These are phyloP conservation scores for Hemibagrus wyckioides DNA, from an alignment of 2,113 vertebrate genomes.

Conservation along the genomic window DNA sequence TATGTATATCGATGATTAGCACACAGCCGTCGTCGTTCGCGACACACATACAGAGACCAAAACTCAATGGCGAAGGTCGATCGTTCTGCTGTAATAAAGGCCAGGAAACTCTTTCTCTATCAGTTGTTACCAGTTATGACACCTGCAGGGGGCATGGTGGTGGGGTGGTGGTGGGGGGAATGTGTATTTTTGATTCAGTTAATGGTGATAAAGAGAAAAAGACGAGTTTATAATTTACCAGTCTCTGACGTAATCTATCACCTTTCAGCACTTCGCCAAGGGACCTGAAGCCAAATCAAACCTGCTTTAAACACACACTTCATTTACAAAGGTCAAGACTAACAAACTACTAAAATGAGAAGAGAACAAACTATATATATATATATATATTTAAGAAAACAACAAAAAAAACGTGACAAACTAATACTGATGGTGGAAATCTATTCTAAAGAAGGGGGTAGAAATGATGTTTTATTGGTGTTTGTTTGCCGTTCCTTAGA, in stretches of 20 bases:
- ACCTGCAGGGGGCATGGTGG: neutral
- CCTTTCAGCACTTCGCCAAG: conserved; percentile 57
- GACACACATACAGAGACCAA: conserved; percentile 58
- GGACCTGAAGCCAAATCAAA: conserved; percentile 60
- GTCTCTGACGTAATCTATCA: conserved; percentile 60
- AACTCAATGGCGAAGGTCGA: conserved; percentile 53
- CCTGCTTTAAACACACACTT: conserved; percentile 60
- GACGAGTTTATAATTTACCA: conserved; percentile 59
- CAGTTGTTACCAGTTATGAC: neutral
- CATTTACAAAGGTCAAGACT: conserved; percentile 50
- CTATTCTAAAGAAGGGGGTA: conserved; percentile 15
- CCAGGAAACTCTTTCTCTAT: neutral
- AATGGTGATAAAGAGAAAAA: conserved; percentile 68
- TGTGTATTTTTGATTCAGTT: conserved; percentile 38
- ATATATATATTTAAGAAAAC: neutral
- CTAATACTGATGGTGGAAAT: conserved; percentile 14
- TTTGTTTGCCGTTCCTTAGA: conserved; percentile 45
- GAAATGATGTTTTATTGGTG: conserved; percentile 3
- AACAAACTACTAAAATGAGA: neutral
- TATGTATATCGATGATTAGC: conserved; percentile 11
- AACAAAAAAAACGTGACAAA: conserved; percentile 30
- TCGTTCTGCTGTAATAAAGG: neutral
- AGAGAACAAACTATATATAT: neutral
- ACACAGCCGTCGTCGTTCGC: neutral
- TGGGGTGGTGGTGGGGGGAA: too few relatives aligned